Conservation (phyloP, 2,797 vertebrate species). For the Halcyon leucocephala region DNA sequence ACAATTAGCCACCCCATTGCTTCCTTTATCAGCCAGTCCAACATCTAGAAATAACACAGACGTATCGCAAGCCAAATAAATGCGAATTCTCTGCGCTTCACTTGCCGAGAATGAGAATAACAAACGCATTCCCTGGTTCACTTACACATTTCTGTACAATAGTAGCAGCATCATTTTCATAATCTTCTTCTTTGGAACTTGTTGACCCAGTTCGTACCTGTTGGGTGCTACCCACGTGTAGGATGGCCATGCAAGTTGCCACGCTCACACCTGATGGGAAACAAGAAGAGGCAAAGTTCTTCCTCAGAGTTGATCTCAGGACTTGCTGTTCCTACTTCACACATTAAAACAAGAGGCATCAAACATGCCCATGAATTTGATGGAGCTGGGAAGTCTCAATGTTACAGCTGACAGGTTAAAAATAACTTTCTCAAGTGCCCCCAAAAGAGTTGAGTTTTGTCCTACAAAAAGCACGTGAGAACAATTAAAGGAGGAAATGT, state of each 20-base stretch:
- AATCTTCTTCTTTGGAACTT: slow-evolving; percentile 97
- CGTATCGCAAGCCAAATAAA: background rate
- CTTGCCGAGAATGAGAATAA: background rate
- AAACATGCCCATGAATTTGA: background rate
- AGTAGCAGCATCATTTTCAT: slow-evolving; percentile 97
- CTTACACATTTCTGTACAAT: slow-evolving; percentile 99
- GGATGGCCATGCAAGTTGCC: slow-evolving; percentile 98
- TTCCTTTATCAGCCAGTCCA: background rate
- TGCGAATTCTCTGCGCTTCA: fast-evolving
- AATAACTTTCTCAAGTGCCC: background rate
- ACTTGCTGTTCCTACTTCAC: background rate
- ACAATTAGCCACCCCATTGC: background rate
- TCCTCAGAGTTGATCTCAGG: background rate
- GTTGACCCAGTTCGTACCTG: slow-evolving; percentile 94
- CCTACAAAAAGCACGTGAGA: background rate
- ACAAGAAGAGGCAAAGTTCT: background rate
- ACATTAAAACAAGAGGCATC: fast-evolving
- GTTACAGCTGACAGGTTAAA: background rate
- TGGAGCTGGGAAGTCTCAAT: background rate
- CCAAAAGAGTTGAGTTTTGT: background rate
- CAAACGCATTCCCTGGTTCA: background rate
- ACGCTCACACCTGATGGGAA: slow-evolving; percentile 92
- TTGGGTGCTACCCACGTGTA: slow-evolving; percentile 93
- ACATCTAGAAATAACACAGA: background rate
- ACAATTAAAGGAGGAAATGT: background rate